Base-by-base conservation (phyloP, 2,797 vertebrate species). In the Sebastes vulpes region DNA sequence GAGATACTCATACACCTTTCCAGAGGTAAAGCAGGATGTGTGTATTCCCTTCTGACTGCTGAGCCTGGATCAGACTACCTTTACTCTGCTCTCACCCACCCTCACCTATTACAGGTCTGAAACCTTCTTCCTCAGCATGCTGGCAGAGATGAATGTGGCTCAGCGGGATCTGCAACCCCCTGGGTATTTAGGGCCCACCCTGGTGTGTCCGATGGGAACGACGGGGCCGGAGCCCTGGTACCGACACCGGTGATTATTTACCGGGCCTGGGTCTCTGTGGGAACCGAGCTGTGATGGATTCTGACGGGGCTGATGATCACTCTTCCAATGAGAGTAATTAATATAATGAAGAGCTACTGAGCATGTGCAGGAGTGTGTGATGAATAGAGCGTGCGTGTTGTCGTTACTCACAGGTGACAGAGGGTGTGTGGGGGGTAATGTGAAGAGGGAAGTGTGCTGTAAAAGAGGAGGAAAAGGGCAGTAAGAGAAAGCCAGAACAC, bases 271-370 rank as follows among this genome's bases (percentile, higher is more conserved):
- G 93, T 94, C 91, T 94, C 96, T 90, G 95, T 92, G 95, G 90
- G 92, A 97, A 91, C 87, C n/a, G 42, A 87, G 90, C 67, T 89
- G 92, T 97, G 96, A 98, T 97, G 95, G 95, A 98, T 98, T 96
- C 95, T 96, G 97, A 97, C 92, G 94, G 93, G 92, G 89, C 93
- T 90, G 95, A 98, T 98, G 97, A 98, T 98, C 95, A 96, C 95
- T 98, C 97, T 97, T 97, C 97, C 97, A 97, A 97, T 97, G 96
- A 97, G 96, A 96, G 94, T 97, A 97, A 98, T 98, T 98, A 97
- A 98, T 98, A 97, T 96, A 97, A 97, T 95, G 93, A 98, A 96
- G 96, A 94, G 91, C 95, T 94, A 91, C 94, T 96, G 95, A 95
- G 90, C 87, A 94, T 89, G 92, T 94, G 86, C 89, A 92, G 90